Evolutionary conservation across 2,888 invertebrate genomes (phyloP).

Genomic region (Mamestra brassicae): DNA sequence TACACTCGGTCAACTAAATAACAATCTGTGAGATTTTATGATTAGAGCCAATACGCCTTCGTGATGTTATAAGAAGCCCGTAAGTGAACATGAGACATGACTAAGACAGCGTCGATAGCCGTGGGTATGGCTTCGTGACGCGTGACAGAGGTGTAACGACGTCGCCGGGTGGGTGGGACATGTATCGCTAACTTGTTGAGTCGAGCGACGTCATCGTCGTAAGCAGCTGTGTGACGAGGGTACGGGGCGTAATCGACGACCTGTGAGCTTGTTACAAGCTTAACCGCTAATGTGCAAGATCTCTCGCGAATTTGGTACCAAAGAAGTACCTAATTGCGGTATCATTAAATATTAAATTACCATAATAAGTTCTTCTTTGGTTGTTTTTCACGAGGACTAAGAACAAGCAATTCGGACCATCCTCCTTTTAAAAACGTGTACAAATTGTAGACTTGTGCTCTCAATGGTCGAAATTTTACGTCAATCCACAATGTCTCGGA

Average conservation of each 20-base stretch:
- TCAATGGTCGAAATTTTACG: no score
- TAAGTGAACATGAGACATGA: slow-evolving; percentile 18
- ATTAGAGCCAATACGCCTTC: slow-evolving; percentile 58
- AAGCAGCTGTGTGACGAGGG: slow-evolving; percentile 44
- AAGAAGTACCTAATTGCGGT: no score
- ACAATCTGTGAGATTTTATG: slow-evolving; percentile 71
- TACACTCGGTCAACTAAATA: slow-evolving; percentile 81
- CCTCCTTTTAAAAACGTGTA: no score
- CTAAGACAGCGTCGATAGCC: slow-evolving; percentile 6
- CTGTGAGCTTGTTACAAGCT: slow-evolving; percentile 20
- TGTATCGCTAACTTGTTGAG: slow-evolving; percentile 60
- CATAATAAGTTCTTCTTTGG: no score
- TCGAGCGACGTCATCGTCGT: slow-evolving; percentile 20
- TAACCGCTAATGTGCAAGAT: background rate
- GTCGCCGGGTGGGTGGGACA: slow-evolving; percentile 27
- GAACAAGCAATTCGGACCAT: no score
- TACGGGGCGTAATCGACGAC: slow-evolving; percentile 30
- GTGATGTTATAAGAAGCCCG: slow-evolving; percentile 17
- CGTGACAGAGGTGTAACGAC: slow-evolving; percentile 22
- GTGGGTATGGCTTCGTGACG: slow-evolving; percentile 13
- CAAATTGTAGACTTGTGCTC: no score
- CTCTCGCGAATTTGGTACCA: background rate
- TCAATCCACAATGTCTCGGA: no score
- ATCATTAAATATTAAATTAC: no score
- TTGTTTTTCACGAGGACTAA: no score